Base-by-base conservation (phyloP, 2,888 invertebrate genomes). In the Melanostoma mellinum region DNA sequence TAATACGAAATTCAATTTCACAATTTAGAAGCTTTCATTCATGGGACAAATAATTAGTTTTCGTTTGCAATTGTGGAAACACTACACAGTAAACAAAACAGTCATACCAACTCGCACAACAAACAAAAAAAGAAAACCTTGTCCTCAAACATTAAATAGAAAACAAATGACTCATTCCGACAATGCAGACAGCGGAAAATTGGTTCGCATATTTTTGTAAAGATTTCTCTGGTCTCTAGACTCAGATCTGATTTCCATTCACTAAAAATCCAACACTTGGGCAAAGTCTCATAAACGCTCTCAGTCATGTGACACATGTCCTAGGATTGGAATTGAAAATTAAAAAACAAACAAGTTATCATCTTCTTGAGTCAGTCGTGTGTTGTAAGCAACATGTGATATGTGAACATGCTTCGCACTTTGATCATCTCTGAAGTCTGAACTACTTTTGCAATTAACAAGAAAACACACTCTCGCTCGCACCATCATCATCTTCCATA, bases 251-350 rank as follows among this genome's bases (percentile, higher is more conserved):
- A 3, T 44, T 42, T 42, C 61, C 61, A 78, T 73, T 78, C 73
- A 73, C 60, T 63, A 63, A 35, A 58, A 67, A 69, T 36, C 32
- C 61, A 56, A 68, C 32, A 69, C 56, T 78, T 63, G 74, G 61
- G 9, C 38, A 69, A 50, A 35, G 69, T 80, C 74, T 68, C 69
- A 80, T 36, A 60, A 10, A 63, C 20, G 20, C 63, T 50, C 69
- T 53, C 55, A 55, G 50, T 42, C 74, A 69, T n/a, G 63, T 80
- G 79, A 80, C 79, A 80, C 61, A 75, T 75, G 79, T 74, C 74
- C 63, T 4, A 30, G 38, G 36, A 42, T 30, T 48, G 35, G 36
- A 63, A 68, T 38, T 36, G 44, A 56, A 63, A 80, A 75, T 9
- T 38, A 55, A 36, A 42, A 30, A 40, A 9, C 52, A 33, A 50